Conservation (phyloP, 2,113 vertebrate species). For the Pseudorectes ferrugineus region DNA sequence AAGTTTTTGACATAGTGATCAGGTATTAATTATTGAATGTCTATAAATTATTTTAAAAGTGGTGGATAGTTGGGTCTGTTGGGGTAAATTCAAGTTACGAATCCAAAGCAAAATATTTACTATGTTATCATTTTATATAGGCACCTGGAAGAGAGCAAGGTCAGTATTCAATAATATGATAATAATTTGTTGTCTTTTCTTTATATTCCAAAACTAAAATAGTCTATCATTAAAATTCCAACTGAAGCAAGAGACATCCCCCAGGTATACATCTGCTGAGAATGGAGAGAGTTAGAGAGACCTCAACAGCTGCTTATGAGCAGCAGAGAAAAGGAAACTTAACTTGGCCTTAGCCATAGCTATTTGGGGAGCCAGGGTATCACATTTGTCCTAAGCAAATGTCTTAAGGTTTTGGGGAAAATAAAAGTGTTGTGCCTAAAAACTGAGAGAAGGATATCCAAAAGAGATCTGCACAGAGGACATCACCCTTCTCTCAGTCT, state of each 20-base stretch:
- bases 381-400: not conserved
- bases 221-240: not conserved
- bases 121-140: constrained; percentile 31
- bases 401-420: not conserved
- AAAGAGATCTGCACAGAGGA: not conserved
- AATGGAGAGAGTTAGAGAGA: not conserved
- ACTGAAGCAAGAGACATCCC: not conserved
- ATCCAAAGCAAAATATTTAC: not conserved
- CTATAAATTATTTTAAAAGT: not conserved
- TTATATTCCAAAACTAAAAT: not conserved
- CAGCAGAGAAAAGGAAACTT: not conserved
- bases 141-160: constrained; percentile 24
- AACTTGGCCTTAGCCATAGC: not conserved
- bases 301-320: not conserved
- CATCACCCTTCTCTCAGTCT: not conserved
- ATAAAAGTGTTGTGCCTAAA: not conserved
- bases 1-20: not conserved
- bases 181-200: not conserved
- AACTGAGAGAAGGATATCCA: not conserved
- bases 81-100: not conserved
- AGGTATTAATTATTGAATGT: not conserved
- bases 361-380: not conserved
- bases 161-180: not conserved
- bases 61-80: not conserved
- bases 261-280: not conserved